Percentiles rank a stretch among this genome's conserved stretches.
Evolutionary conservation across 2,797 vertebrate species (phyloP).

Genomic region (Anolis apletophallus): DNA sequence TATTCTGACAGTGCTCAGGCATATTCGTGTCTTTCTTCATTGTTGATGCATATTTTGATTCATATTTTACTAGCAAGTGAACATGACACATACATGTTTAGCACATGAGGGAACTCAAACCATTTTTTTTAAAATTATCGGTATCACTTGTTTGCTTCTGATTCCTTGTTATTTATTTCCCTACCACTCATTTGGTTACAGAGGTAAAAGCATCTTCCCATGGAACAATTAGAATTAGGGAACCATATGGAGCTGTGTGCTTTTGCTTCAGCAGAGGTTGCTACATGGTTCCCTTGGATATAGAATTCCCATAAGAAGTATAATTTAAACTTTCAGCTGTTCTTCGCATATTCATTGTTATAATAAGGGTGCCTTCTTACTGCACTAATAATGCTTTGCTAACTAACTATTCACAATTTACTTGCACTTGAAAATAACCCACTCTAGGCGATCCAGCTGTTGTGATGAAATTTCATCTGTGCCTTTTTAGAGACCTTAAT

Average conservation of each 20-base stretch:
- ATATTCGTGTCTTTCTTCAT: too few relatives aligned
- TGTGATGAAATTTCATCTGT: slow-evolving; percentile 24
- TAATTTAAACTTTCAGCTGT: not conserved
- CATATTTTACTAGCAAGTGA: too few relatives aligned
- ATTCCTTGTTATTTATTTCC: not conserved
- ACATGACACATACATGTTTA: too few relatives aligned
- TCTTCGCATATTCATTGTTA: slow-evolving; percentile 21
- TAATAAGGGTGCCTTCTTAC: slow-evolving; percentile 28
- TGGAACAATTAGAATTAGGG: not conserved
- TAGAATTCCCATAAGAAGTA: not conserved
- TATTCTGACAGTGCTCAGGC: too few relatives aligned
- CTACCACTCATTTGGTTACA: not conserved
- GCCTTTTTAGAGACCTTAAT: slow-evolving; percentile 13
- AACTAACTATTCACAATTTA: not conserved
- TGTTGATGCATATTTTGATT: too few relatives aligned
- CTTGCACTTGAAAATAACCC: slow-evolving; percentile 21
- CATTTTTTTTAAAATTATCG: too few relatives aligned
- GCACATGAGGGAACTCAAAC: too few relatives aligned
- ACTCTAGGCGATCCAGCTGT: not conserved
- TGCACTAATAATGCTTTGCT: not conserved
- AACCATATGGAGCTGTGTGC: not conserved
- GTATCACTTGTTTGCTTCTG: not conserved
- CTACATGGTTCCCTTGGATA: not conserved
- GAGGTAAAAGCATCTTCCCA: not conserved
- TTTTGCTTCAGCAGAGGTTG: not conserved